phyloP scores from a whole-genome alignment of 2,797 vertebrate species.

The Enteromius treurensis region DNA sequence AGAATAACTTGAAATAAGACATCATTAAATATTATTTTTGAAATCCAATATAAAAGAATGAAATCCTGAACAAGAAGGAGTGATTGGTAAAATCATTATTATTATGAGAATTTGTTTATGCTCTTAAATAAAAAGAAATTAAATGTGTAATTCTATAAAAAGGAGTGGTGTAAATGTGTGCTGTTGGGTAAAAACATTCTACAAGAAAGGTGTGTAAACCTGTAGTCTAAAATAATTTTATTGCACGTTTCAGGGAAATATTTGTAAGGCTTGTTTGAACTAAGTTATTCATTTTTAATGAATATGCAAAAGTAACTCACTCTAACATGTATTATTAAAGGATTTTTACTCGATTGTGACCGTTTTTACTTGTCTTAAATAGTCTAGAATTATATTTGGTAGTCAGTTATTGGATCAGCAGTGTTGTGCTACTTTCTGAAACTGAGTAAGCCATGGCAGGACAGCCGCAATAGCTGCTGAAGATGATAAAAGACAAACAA shows the following conservation, averaged over 20 bases:
- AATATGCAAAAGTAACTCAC: background rate
- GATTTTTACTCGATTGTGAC: background rate
- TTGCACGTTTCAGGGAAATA: background rate
- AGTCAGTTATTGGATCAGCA: background rate
- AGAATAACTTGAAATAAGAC: background rate
- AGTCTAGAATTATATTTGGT: slow-evolving; percentile 7
- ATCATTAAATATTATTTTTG: background rate
- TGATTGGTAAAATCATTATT: background rate
- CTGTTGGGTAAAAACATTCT: background rate
- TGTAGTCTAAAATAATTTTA: background rate
- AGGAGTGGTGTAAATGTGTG: background rate
- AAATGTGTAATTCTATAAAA: background rate
- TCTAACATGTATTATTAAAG: background rate
- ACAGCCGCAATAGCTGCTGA: background rate
- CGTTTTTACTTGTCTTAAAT: background rate
- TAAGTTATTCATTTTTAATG: background rate
- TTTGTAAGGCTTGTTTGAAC: background rate
- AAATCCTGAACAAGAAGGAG: background rate
- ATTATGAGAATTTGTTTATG: background rate
- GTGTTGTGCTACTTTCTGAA: background rate
- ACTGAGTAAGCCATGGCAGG: background rate
- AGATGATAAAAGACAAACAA: slow-evolving; percentile 1
- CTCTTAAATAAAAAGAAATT: background rate
- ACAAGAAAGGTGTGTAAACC: background rate
- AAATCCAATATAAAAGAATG: background rate